A percentile compares a stretch with the other conserved stretches of the same genome.
Evolutionary conservation across 2,888 invertebrate genomes (phyloP).

Genomic region (Apocheima hispidaria): DNA sequence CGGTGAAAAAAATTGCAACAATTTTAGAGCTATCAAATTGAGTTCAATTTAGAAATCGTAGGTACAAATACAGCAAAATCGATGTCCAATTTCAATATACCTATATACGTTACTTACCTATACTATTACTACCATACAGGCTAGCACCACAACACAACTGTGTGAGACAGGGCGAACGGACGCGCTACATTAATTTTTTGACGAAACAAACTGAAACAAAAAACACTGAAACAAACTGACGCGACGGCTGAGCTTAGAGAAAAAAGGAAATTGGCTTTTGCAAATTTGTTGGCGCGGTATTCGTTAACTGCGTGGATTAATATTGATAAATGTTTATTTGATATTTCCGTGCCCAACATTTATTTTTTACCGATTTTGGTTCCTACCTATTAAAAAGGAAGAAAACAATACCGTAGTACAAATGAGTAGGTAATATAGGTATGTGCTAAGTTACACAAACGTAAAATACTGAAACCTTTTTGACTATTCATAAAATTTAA

Average conservation of each 20-base stretch:
- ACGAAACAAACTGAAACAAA: conserved; percentile 50
- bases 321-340: neutral
- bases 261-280: conserved; percentile 45
- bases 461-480: neutral
- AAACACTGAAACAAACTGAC: conserved; percentile 53
- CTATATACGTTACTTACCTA: neutral
- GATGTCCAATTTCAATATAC: neutral
- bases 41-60: neutral
- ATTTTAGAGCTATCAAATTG: no score
- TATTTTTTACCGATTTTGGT: no score
- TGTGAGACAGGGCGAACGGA: conserved; percentile 51
- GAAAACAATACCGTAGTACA: no score
- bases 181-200: conserved; percentile 48
- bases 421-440: no score
- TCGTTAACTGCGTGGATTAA: conserved; percentile 2
- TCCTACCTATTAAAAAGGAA: no score
- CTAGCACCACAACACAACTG: conserved; percentile 36
- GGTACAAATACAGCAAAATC: neutral
- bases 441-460: no score
- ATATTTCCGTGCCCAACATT: neutral
- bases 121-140: neutral
- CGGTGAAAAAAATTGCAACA: no score
- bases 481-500: conserved; percentile 44
- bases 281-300: conserved; percentile 20
- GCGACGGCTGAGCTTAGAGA: conserved; percentile 53